phyloP scores from a whole-genome alignment of 2,888 invertebrate genomes.

The Exephanes ischioxanthus region DNA sequence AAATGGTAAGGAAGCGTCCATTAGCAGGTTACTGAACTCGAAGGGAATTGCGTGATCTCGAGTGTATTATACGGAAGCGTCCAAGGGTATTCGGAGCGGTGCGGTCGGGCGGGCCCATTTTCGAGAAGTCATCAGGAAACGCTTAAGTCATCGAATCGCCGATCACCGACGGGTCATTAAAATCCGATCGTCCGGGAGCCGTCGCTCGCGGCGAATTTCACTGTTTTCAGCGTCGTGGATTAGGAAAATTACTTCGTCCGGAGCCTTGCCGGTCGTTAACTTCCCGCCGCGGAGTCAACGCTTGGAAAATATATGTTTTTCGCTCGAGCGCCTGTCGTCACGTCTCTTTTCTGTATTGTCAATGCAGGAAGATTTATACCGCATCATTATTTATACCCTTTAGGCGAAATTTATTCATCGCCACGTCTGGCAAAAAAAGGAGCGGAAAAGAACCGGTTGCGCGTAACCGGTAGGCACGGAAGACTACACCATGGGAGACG shows the following conservation, averaged over 20 bases:
- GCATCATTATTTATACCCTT: constrained; percentile 32
- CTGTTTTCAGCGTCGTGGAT: not conserved
- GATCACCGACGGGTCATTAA: constrained; percentile 40
- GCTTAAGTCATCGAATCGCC: not conserved
- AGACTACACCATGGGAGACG: not conserved
- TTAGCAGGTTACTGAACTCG: constrained; percentile 2
- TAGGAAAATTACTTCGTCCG: constrained; percentile 25
- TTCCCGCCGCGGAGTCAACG: not conserved
- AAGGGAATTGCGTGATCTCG: not conserved
- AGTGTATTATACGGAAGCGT: not conserved
- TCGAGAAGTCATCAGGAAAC: constrained; percentile 39
- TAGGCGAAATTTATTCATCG: constrained; percentile 45
- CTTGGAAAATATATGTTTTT: constrained; percentile 3
- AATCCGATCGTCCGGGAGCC: constrained; percentile 8
- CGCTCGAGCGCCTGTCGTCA: not conserved
- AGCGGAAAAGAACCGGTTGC: not conserved
- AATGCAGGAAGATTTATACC: constrained; percentile 28
- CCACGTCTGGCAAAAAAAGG: constrained; percentile 19
- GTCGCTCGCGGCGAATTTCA: constrained; percentile 28
- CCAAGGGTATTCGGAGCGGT: not conserved
- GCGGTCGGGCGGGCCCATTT: not conserved
- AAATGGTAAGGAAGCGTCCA: not conserved
- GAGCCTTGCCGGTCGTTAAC: constrained; percentile 2
- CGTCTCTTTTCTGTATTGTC: not conserved
- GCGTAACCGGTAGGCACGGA: not conserved